Base-by-base conservation (phyloP, 2,888 invertebrate species). In the Phaonia tiefii region DNA sequence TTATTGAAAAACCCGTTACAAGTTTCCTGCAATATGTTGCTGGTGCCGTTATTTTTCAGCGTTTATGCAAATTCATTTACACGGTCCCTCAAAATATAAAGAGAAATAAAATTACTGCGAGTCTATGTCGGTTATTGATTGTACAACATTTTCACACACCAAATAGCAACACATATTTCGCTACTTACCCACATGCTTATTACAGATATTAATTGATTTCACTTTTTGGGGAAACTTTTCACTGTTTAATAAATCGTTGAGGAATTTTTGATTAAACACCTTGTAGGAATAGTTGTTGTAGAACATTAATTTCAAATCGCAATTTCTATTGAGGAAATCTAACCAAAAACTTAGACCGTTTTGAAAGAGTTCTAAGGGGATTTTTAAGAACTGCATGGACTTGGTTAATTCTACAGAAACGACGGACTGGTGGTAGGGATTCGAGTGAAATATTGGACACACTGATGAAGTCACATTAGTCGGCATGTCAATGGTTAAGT, bases 121-220 rank as follows among this genome's bases (percentile, higher is more conserved):
- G n/a, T n/a, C n/a, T n/a, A n/a, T n/a, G n/a, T n/a, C n/a, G n/a
- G n/a, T n/a, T n/a, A n/a, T n/a, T n/a, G n/a, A n/a, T n/a, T n/a
- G n/a, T n/a, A n/a, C n/a, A n/a, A n/a, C n/a, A n/a, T n/a, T n/a
- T n/a, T n/a, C n/a, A n/a, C n/a, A n/a, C n/a, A n/a, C n/a, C n/a
- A n/a, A n/a, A n/a, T n/a, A n/a, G n/a, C n/a, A n/a, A n/a, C n/a
- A n/a, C n/a, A 49, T n/a, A 49, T n/a, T 15, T n/a, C 17, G 44
- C 5, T 25, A 60, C 60, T 60, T 60, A 60, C 60, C 60, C 10
- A 60, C 39, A 37, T 60, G n/a, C 1, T 17, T 37, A 60, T 60
- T 60, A 20, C 60, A 60, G 10, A 60, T 60, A 39, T 60, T 39
- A 31, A 60, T 60, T 1, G 20, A 17, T 17, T 60, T 60, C 11